These are phyloP conservation scores for Rhabdornis inornatus DNA, from an alignment of 2,113 vertebrate species.

Conservation along the genomic window DNA sequence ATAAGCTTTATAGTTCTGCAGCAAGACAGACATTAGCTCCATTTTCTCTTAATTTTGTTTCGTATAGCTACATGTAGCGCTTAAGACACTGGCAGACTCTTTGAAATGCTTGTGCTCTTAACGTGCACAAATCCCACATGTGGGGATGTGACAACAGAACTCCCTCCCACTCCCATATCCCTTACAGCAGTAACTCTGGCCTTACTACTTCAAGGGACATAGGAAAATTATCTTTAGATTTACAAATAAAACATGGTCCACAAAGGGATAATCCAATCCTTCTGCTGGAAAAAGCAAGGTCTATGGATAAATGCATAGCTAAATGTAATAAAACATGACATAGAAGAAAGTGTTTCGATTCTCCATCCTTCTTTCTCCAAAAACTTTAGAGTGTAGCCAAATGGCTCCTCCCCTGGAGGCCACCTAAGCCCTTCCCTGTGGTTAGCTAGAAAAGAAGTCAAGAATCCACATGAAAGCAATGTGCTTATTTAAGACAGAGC, in stretches of 20 bases:
- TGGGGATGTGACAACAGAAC: background rate
- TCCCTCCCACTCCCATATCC: background rate
- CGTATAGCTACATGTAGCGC: conserved; percentile 14
- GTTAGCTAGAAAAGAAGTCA: background rate
- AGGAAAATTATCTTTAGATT: background rate
- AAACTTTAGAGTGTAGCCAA: background rate
- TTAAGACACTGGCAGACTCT: background rate
- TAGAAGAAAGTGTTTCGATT: background rate
- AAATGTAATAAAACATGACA: background rate
- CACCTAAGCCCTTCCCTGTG: background rate
- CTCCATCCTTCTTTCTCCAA: background rate
- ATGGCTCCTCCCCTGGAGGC: background rate
- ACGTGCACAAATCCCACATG: background rate
- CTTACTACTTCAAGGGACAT: background rate
- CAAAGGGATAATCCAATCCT: background rate
- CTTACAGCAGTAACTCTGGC: background rate
- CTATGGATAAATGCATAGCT: background rate
- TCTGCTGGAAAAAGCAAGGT: background rate
- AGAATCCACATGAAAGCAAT: background rate
- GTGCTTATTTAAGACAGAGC: background rate
- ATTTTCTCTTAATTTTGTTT: conserved; percentile 16
- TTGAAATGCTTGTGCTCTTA: background rate
- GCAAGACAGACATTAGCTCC: conserved; percentile 14
- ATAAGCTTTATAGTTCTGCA: conserved; percentile 6
- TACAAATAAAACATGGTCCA: conserved; percentile 15